phyloP scores from a whole-genome alignment of 2,888 invertebrate species.

The Halictus quadricinctus region DNA sequence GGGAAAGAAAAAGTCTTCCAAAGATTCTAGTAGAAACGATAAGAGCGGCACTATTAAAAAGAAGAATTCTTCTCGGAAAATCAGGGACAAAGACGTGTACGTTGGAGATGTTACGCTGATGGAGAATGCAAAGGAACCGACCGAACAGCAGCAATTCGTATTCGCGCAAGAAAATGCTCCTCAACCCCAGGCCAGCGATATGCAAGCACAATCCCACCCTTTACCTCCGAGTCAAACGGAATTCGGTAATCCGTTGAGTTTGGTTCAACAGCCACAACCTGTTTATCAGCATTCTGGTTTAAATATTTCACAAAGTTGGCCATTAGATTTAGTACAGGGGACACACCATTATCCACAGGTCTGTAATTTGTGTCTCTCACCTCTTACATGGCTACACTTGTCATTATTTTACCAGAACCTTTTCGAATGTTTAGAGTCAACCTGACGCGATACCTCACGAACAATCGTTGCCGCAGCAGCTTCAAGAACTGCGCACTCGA shows the following conservation, averaged over 20 bases:
- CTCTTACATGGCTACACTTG: neutral
- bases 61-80: constrained; percentile 67
- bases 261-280: constrained; percentile 73
- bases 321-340: constrained; percentile 79
- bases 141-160: constrained; percentile 56
- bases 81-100: constrained; percentile 63
- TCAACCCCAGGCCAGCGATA: constrained; percentile 61
- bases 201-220: constrained; percentile 58
- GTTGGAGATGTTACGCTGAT: constrained; percentile 64
- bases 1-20: constrained; percentile 77
- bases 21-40: constrained; percentile 65
- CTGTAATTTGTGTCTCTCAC: neutral
- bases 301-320: constrained; percentile 78
- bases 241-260: constrained; percentile 70
- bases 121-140: constrained; percentile 58
- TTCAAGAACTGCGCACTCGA: constrained; percentile 74
- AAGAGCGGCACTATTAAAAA: constrained; percentile 67
- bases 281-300: constrained; percentile 75
- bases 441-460: constrained; percentile 39
- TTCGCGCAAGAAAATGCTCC: constrained; percentile 67
- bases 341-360: constrained; percentile 78
- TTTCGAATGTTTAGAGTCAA: constrained; percentile 21
- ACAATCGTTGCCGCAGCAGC: constrained; percentile 69
- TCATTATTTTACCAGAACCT: too few relatives aligned
- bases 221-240: constrained; percentile 65